These are phyloP conservation scores for Pteropus alecto DNA, from an alignment of 2,113 vertebrate species.

Conservation along the genomic window DNA sequence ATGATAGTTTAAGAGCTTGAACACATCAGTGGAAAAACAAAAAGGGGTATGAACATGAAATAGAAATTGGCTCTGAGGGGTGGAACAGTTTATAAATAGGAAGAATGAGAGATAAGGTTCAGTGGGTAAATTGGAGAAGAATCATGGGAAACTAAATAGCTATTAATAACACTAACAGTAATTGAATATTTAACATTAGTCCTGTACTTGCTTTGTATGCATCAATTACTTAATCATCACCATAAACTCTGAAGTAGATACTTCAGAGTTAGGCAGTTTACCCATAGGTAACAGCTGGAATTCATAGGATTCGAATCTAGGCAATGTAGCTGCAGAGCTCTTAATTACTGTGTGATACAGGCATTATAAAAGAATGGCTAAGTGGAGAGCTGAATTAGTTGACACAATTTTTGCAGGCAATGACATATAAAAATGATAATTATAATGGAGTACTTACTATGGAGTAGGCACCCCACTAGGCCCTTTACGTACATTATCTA, in stretches of 20 bases:
- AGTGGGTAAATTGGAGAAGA: neutral
- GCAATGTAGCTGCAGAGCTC: neutral
- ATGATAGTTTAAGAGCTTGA: neutral
- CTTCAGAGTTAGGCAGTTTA: neutral
- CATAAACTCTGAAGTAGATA: neutral
- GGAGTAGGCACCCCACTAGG: neutral
- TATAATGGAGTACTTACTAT: neutral
- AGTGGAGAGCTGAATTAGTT: neutral
- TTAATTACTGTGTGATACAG: neutral
- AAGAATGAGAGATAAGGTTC: neutral
- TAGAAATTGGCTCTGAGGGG: neutral
- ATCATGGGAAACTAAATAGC: neutral
- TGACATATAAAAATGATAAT: neutral
- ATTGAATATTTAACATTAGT: neutral
- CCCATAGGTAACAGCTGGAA: neutral
- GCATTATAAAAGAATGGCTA: neutral
- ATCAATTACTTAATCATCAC: neutral
- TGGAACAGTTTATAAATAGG: neutral
- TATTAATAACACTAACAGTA: neutral
- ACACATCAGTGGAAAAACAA: neutral
- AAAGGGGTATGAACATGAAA: neutral
- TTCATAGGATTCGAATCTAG: neutral
- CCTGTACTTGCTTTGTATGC: neutral
- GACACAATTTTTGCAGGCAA: neutral
- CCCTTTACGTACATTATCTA: neutral